Conservation (phyloP, 2,888 invertebrate genomes). For the Macropis europaea region DNA sequence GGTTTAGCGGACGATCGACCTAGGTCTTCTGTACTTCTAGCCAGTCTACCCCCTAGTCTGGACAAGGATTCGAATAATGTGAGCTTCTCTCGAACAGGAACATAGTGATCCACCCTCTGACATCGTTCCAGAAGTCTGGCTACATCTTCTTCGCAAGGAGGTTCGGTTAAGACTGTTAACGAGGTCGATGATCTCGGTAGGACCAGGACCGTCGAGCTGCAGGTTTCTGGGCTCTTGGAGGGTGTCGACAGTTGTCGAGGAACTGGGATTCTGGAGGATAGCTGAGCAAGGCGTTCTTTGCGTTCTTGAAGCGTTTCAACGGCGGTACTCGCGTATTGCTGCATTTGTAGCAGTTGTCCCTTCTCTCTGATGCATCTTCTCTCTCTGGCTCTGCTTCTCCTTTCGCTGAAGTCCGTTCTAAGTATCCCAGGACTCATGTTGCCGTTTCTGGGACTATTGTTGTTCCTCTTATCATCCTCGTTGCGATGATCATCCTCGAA, state of each 20-base stretch:
- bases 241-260: conserved; percentile 40
- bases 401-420: conserved; percentile 67
- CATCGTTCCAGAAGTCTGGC: conserved; percentile 81
- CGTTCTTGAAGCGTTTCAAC: conserved; percentile 66
- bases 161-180: conserved; percentile 53
- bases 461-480: conserved; percentile 64
- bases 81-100: conserved; percentile 86
- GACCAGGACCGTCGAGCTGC: conserved; percentile 4
- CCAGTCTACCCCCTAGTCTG: conserved; percentile 82
- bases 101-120: conserved; percentile 84
- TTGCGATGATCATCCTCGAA: conserved; percentile 61
- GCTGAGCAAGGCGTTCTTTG: conserved; percentile 61
- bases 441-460: conserved; percentile 50
- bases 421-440: conserved; percentile 59
- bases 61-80: conserved; percentile 87
- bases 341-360: conserved; percentile 43
- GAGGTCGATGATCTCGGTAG: conserved; percentile 41
- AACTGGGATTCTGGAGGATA: conserved; percentile 65
- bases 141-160: conserved; percentile 78
- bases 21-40: conserved; percentile 85
- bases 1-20: conserved; percentile 79
- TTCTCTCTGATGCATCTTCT: conserved; percentile 68
- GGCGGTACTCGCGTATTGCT: conserved; percentile 17
- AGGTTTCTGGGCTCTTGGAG: conserved; percentile 7
- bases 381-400: conserved; percentile 75